These are phyloP conservation scores for Stegana nigrithorax DNA, from an alignment of 2,888 invertebrate species.

Conservation along the genomic window DNA sequence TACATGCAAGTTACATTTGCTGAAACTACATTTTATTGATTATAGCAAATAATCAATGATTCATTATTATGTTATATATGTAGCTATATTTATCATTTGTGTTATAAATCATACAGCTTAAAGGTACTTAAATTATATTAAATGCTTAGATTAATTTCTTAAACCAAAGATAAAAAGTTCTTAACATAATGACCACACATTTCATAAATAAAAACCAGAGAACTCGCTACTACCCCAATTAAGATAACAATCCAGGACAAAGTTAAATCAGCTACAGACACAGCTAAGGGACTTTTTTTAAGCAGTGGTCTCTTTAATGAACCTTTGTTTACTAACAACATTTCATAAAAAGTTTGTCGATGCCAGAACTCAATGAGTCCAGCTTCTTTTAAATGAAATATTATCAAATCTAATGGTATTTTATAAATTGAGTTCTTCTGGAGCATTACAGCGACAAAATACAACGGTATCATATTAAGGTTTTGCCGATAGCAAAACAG, in stretches of 20 bases:
- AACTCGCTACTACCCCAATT: background rate
- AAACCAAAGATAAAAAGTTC: too few species aligned
- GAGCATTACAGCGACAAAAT: constrained; percentile 2
- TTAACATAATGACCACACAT: too few species aligned
- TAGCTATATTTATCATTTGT: too few species aligned
- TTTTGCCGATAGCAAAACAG: too few species aligned
- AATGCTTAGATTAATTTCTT: too few species aligned
- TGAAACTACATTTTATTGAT: too few species aligned
- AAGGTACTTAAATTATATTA: too few species aligned
- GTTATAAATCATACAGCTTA: too few species aligned
- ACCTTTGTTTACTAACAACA: background rate
- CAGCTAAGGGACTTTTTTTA: constrained; percentile 32
- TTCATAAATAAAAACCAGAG: constrained; percentile 21
- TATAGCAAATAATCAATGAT: too few species aligned
- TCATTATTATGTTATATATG: too few species aligned
- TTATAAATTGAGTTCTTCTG: constrained; percentile 32
- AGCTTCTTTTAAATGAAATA: constrained; percentile 19
- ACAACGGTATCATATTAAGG: background rate
- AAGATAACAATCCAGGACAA: constrained; percentile 1
- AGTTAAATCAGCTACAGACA: constrained; percentile 34
- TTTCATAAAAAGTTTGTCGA: background rate
- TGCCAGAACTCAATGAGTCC: constrained; percentile 19
- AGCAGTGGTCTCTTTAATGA: background rate
- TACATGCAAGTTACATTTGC: too few species aligned
- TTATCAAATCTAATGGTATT: constrained; percentile 17